A percentile compares a stretch with the other conserved stretches of the same genome.
Conservation (phyloP, 2,113 vertebrate genomes). For the Orycteropus afer region DNA sequence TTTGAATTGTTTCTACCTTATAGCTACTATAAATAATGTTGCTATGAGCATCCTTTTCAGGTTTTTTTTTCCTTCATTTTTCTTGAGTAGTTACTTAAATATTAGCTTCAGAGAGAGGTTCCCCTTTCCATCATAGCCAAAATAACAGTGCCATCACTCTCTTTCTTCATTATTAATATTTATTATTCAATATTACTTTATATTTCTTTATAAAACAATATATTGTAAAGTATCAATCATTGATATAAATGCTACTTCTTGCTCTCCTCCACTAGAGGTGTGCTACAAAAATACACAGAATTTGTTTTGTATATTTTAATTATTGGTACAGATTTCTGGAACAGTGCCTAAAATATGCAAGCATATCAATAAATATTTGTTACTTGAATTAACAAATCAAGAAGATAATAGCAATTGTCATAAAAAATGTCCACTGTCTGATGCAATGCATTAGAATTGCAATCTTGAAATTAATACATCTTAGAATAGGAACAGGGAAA, state of each 20-base stretch:
- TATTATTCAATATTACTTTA: not conserved
- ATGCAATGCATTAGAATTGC: not conserved
- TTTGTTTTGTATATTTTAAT: not conserved
- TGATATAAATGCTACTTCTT: not conserved
- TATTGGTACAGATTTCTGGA: not conserved
- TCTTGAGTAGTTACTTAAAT: not conserved
- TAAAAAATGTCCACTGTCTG: not conserved
- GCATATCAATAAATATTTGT: not conserved
- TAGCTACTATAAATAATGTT: too few relatives aligned
- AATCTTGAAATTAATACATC: not conserved
- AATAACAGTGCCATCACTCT: not conserved
- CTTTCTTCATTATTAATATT: not conserved
- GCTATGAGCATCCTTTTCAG: too few relatives aligned
- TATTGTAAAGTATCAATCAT: not conserved
- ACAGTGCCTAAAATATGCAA: not conserved
- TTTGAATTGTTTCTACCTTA: too few relatives aligned
- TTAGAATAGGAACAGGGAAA: not conserved
- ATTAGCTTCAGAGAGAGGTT: not conserved
- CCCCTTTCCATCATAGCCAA: not conserved
- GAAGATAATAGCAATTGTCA: not conserved
- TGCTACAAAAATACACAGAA: not conserved
- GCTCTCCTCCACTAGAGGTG: not conserved
- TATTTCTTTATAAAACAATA: not conserved
- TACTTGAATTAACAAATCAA: not conserved
- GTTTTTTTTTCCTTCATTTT: too few relatives aligned